Conservation (phyloP, 2,888 invertebrate species). For the Ormyrus nitidulus region DNA sequence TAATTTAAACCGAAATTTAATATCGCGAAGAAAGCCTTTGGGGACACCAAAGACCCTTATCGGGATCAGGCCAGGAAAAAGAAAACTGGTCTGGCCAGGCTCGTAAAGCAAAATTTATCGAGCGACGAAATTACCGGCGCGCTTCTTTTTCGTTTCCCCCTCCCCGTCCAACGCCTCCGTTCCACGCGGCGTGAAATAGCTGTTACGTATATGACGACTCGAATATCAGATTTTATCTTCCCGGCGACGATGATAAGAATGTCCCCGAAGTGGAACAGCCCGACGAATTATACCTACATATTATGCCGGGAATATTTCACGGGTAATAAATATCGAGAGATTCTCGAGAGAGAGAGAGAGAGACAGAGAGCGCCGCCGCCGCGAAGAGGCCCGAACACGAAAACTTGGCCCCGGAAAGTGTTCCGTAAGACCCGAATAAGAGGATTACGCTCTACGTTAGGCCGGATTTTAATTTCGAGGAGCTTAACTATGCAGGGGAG, state of each 20-base stretch:
- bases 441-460: conserved; percentile 40
- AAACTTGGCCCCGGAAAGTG: conserved; percentile 8
- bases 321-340: conserved; percentile 39
- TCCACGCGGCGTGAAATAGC: background rate
- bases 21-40: too few species aligned
- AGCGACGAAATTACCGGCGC: conserved; percentile 3
- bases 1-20: background rate
- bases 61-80: background rate
- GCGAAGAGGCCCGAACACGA: background rate
- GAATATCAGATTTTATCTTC: conserved; percentile 38
- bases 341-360: background rate
- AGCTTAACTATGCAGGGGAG: conserved; percentile 18
- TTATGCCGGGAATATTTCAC: conserved; percentile 33
- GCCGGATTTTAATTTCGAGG: conserved; percentile 35
- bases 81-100: background rate
- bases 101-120: conserved; percentile 43
- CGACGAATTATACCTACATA: conserved; percentile 29
- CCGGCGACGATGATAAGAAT: conserved; percentile 6
- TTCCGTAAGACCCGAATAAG: conserved; percentile 19
- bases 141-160: conserved; percentile 1
- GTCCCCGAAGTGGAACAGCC: background rate
- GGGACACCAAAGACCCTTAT: background rate
- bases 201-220: conserved; percentile 1
- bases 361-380: background rate
- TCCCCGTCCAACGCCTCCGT: background rate